Evolutionary conservation across 1,140 invertebrate species (phyloP).

Genomic region (Marisa cornuarietis): DNA sequence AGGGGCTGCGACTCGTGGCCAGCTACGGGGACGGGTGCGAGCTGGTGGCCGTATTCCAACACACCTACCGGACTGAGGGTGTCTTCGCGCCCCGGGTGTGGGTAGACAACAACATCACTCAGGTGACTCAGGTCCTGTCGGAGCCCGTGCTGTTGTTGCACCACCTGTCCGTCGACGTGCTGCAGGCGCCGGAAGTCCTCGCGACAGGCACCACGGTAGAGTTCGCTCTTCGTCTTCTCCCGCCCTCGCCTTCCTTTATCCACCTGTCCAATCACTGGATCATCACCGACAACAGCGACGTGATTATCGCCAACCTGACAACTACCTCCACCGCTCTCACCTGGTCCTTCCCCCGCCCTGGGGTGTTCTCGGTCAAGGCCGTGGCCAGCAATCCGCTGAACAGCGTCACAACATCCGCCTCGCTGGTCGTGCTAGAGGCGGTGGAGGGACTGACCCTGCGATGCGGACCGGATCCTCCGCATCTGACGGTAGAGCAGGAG

Average conservation of each 20-base stretch:
- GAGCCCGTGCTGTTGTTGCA: not conserved
- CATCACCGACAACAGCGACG: not conserved
- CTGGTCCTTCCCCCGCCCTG: not conserved
- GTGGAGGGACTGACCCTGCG: not conserved
- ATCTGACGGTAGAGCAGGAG: not conserved
- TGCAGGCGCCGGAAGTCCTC: not conserved
- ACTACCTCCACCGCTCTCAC: not conserved
- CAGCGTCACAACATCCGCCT: not conserved
- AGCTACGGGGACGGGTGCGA: slow-evolving; percentile 22
- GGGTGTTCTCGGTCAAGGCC: not conserved
- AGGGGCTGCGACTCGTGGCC: not conserved
- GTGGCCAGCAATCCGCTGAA: not conserved
- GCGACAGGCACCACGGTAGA: not conserved
- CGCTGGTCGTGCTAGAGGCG: slow-evolving; percentile 1
- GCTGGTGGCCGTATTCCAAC: slow-evolving; percentile 11
- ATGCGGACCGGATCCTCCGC: slow-evolving; percentile 1
- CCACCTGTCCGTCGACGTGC: not conserved
- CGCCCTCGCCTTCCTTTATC: not conserved
- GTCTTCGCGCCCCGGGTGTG: not conserved
- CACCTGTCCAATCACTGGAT: slow-evolving; percentile 8
- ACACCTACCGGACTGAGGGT: slow-evolving; percentile 6
- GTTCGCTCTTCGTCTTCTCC: not conserved
- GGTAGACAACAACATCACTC: slow-evolving; percentile 10
- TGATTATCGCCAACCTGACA: not conserved
- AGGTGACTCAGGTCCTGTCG: not conserved